phyloP scores from a whole-genome alignment of 92 coral and sea anemone genomes.

The Hydrozoanthus gracilis region DNA sequence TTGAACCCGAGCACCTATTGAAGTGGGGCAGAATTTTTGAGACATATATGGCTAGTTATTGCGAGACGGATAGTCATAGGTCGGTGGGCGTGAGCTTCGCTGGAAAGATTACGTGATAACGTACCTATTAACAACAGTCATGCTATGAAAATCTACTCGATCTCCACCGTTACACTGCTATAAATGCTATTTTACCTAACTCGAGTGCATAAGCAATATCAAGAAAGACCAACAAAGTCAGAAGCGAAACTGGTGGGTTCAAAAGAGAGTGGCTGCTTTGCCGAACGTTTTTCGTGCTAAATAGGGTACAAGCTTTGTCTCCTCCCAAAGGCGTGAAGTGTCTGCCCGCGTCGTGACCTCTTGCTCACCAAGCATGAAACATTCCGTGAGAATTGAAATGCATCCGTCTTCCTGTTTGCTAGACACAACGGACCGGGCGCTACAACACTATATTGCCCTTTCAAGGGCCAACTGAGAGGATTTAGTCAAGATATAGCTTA shows the following conservation, averaged over 20 bases:
- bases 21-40: slow-evolving; percentile 5
- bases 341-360: slow-evolving; percentile 36
- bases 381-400: slow-evolving; percentile 27
- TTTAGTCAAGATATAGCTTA: slow-evolving; percentile 9
- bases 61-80: background rate
- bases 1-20: background rate
- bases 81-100: slow-evolving; percentile 12
- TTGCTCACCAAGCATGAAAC: slow-evolving; percentile 25
- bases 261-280: background rate
- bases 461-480: slow-evolving; percentile 8
- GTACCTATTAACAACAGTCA: background rate
- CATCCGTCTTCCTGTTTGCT: slow-evolving; percentile 24
- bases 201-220: background rate
- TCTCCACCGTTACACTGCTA: background rate
- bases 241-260: background rate
- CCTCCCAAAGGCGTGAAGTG: slow-evolving; percentile 5
- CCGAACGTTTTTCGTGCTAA: slow-evolving; percentile 13
- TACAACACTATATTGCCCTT: slow-evolving; percentile 31
- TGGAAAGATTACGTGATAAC: background rate
- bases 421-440: slow-evolving; percentile 50
- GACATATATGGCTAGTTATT: slow-evolving; percentile 1
- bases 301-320: background rate
- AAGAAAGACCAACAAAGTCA: background rate
- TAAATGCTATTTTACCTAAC: background rate
- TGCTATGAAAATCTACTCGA: background rate